phyloP scores from a whole-genome alignment of 2,113 vertebrate species.

The Anguilla rostrata region DNA sequence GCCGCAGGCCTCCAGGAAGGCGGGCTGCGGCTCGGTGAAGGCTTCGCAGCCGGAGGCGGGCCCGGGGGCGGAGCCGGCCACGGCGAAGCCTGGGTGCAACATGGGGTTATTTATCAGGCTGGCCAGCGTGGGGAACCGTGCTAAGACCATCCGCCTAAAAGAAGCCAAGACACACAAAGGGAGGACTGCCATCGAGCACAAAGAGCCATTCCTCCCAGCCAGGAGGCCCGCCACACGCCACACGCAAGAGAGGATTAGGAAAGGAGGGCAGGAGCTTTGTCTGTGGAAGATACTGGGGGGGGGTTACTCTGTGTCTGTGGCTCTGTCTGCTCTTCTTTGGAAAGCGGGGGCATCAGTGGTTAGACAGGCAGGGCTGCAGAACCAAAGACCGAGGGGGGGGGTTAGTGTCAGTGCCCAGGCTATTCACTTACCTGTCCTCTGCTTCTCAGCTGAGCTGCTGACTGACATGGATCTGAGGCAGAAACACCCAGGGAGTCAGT shows the following conservation, averaged over 20 bases:
- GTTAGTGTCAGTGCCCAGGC: slow-evolving; percentile 51
- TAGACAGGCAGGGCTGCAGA: slow-evolving; percentile 53
- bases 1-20: slow-evolving; percentile 72
- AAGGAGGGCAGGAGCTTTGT: too few species aligned
- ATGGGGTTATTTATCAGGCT: slow-evolving; percentile 70
- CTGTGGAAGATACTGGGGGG: not conserved
- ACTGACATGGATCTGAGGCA: slow-evolving; percentile 59
- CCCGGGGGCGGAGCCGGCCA: slow-evolving; percentile 67
- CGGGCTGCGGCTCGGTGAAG: slow-evolving; percentile 77
- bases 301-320: not conserved
- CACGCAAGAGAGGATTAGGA: not conserved
- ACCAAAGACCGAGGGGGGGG: not conserved
- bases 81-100: slow-evolving; percentile 71
- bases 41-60: slow-evolving; percentile 56
- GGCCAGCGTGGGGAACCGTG: slow-evolving; percentile 74
- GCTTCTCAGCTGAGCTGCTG: slow-evolving; percentile 55
- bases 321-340: slow-evolving; percentile 25
- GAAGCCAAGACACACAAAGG: slow-evolving; percentile 49
- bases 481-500: slow-evolving; percentile 38
- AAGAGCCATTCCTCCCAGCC: not conserved
- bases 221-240: not conserved
- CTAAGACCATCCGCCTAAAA: slow-evolving; percentile 77
- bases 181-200: slow-evolving; percentile 16
- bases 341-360: slow-evolving; percentile 36
- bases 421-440: slow-evolving; percentile 67